Conservation (phyloP, 2,888 invertebrate genomes). For the Lycophotia porphyrea region DNA sequence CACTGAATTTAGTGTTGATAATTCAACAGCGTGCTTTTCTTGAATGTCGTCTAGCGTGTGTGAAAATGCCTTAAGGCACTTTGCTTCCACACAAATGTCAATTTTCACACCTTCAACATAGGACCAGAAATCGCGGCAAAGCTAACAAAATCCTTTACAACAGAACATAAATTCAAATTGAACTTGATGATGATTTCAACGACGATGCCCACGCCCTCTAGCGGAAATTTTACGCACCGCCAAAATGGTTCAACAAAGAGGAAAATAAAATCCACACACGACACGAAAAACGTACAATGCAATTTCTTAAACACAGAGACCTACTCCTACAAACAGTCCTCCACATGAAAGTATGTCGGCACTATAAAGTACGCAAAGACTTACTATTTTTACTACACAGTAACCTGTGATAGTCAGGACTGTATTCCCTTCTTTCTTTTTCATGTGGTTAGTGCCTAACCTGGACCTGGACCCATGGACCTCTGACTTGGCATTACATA, state of each 20-base stretch:
- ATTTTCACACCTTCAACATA: neutral
- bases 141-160: conserved; percentile 13
- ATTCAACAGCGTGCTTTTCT: neutral
- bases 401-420: neutral
- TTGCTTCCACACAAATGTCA: neutral
- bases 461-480: no score
- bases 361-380: neutral
- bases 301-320: conserved; percentile 14
- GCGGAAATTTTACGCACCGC: conserved; percentile 13
- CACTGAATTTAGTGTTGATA: neutral
- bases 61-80: neutral
- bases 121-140: neutral
- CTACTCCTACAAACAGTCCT: neutral
- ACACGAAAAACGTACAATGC: conserved; percentile 4
- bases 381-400: conserved; percentile 11
- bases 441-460: no score
- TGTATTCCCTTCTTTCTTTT: no score
- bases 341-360: conserved; percentile 10
- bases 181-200: conserved; percentile 28
- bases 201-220: conserved; percentile 24
- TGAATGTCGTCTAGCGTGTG: neutral
- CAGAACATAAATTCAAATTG: conserved; percentile 10
- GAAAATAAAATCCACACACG: neutral
- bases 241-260: neutral
- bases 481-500: no score